Evolutionary conservation across 2,888 invertebrate species (phyloP).

Genomic region (Azorinus chamasolen): DNA sequence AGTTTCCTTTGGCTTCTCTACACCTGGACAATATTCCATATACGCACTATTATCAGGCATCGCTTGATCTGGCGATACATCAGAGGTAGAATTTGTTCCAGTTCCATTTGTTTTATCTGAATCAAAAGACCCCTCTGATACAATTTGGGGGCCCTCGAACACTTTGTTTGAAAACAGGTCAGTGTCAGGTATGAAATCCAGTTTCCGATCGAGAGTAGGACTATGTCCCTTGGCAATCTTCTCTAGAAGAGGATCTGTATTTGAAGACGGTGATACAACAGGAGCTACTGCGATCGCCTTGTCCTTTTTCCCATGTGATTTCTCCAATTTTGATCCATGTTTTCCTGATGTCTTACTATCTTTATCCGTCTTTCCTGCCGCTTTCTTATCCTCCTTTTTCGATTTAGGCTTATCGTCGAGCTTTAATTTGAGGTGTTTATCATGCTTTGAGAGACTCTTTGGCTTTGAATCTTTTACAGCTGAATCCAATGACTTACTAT

Average conservation of each 20-base stretch:
- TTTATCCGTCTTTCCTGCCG: slow-evolving; percentile 12
- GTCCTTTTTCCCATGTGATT: slow-evolving; percentile 10
- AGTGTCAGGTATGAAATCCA: slow-evolving; percentile 53
- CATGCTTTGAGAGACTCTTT: slow-evolving; percentile 1
- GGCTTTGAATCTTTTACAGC: slow-evolving; percentile 28
- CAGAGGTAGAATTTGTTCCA: too few species aligned
- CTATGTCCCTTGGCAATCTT: slow-evolving; percentile 32
- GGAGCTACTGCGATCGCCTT: background rate
- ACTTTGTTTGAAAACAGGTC: slow-evolving; percentile 59
- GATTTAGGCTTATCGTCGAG: background rate
- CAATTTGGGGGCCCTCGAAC: slow-evolving; percentile 2
- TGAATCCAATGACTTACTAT: slow-evolving; percentile 56
- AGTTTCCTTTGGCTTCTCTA: slow-evolving; percentile 10
- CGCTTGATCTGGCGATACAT: slow-evolving; percentile 1
- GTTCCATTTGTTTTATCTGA: too few species aligned
- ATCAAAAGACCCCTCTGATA: too few species aligned
- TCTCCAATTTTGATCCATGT: slow-evolving; percentile 14
- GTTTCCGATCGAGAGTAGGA: slow-evolving; percentile 37
- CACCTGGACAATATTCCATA: slow-evolving; percentile 63
- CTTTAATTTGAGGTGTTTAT: background rate
- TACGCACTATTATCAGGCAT: slow-evolving; percentile 54
- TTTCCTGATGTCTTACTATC: slow-evolving; percentile 15
- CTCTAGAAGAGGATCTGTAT: slow-evolving; percentile 3
- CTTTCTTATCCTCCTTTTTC: slow-evolving; percentile 29
- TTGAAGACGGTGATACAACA: background rate